Base-by-base conservation (phyloP, 2,888 invertebrate genomes). In the Stegana nigrithorax region DNA sequence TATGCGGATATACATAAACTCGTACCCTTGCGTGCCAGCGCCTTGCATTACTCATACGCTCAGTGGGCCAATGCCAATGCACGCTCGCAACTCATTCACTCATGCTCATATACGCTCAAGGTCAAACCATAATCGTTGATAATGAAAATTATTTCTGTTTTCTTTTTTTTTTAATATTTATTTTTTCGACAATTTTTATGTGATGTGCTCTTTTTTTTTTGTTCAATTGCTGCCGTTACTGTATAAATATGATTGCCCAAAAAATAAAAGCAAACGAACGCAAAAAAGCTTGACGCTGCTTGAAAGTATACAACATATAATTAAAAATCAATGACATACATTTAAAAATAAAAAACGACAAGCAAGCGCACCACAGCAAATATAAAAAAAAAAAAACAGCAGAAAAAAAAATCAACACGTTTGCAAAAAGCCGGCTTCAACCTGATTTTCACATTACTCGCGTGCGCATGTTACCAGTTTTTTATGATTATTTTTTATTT, bases 271-370 rank as follows among this genome's bases (percentile, higher is more conserved):
- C n/a, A n/a, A 29, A 61, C 32, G 53, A 55, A 19, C 32, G 45
- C 57, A 42, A 25, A 60, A 59, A 62, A 65, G 62, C 53, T 66
- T 36, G 60, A 61, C 50, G 64, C 62, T 36, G 67, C 68, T 72
- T 67, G 65, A 78, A 79, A 75, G 74, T 70, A 75, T 71, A 80
- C 75, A 79, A 70, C 73, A 79, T 81, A 82, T 81, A 82, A 82
- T 83, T 83, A 80, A 82, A 81, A 81, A 81, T 83, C 82, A 82
- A 82, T 82, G 83, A 73, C 82, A 81, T 65, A 81, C 72, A 75
- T 36, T 32, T 32, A 55, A 55, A 55, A 55, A 19, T 21, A 55
- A 12, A 32, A 55, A 17, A 55, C 21, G 12, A 55, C 10, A 19
- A 12, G 6, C 12, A 12, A 10, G n/a, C 3, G 2, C 7, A 47